phyloP scores from a whole-genome alignment of 2,113 vertebrate species.

The Tichodroma muraria region DNA sequence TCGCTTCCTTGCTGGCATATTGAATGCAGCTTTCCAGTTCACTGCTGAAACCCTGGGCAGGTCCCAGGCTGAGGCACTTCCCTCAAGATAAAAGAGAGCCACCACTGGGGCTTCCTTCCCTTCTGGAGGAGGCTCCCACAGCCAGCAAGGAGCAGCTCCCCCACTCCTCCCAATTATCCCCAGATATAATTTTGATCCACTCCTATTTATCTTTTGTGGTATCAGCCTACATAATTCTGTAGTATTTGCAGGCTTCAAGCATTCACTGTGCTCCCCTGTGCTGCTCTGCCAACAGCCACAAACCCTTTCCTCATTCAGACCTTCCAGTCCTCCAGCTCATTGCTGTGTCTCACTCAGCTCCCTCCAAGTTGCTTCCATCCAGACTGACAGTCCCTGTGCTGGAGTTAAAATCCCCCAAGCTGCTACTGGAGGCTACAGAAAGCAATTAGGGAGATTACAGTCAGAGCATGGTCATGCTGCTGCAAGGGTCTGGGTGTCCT shows the following conservation, averaged over 20 bases:
- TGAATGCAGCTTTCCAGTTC: slow-evolving; percentile 14
- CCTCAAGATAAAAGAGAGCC: not conserved
- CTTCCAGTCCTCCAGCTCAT: not conserved
- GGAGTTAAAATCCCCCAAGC: not conserved
- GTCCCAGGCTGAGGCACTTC: not conserved
- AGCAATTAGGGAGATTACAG: not conserved
- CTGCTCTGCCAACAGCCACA: not conserved
- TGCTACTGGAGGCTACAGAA: not conserved
- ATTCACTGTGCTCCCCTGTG: not conserved
- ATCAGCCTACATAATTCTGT: not conserved
- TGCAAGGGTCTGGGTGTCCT: not conserved
- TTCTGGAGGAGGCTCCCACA: not conserved
- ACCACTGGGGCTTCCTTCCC: not conserved
- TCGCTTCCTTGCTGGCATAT: not conserved
- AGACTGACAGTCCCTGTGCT: not conserved
- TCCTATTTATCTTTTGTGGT: not conserved
- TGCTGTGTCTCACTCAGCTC: not conserved
- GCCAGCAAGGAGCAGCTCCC: not conserved
- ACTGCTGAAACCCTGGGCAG: not conserved
- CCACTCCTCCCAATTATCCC: not conserved
- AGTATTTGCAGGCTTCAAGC: not conserved
- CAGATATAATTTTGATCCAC: not conserved
- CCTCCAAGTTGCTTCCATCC: not conserved
- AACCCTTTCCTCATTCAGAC: not conserved
- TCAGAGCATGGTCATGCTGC: not conserved